Base-by-base conservation (phyloP, 2,888 invertebrate genomes). In the Xylota segnis region DNA sequence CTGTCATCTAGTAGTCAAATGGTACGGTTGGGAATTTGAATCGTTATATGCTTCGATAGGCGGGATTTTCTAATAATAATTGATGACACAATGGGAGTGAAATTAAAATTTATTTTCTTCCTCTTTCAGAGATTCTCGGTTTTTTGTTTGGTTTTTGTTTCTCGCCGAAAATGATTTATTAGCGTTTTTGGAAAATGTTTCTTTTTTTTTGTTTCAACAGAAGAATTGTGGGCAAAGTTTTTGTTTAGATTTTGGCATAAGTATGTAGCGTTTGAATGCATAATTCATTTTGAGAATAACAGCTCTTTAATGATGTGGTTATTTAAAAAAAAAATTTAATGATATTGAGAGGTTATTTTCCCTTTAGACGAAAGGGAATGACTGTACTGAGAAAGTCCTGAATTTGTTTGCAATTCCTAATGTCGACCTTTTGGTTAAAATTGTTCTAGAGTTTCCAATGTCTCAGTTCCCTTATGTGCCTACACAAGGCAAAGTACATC, bases 51-150 rank as follows among this genome's bases (percentile, higher is more conserved):
- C 76, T 81, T 81, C 82, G 82, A 86, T 82, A 76, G 86, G 82
- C 86, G 82, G 82, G 76, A 86, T 82, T 86, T 86, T 86, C 76
- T 86, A 86, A 86, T 86, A 82, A 82, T 86, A 86, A 86, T 86
- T 86, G 82, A 86, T 86, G 86, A 71, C 82, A 81, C 81, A 81
- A 77, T 82, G 86, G 68, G 61, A 86, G 76, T 43, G 56, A 72
- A 86, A 82, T 86, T 82, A 77, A 82, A 86, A 82, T 82, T 86
- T 77, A 82, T 86, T 79, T 79, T 65, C 79, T 70, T 61, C 72
- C 45, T 43, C 37, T 66, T 70, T 32, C 27, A 40, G 65, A 47
- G 34, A 45, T 68, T 81, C 74, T 58, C n/a, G n/a, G n/a, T 56
- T 27, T 34, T 47, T 18, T 37, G 5, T 43, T 45, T 47, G 23